phyloP scores from a whole-genome alignment of 2,888 invertebrate genomes.

The Aphelenchoides bicaudatus region DNA sequence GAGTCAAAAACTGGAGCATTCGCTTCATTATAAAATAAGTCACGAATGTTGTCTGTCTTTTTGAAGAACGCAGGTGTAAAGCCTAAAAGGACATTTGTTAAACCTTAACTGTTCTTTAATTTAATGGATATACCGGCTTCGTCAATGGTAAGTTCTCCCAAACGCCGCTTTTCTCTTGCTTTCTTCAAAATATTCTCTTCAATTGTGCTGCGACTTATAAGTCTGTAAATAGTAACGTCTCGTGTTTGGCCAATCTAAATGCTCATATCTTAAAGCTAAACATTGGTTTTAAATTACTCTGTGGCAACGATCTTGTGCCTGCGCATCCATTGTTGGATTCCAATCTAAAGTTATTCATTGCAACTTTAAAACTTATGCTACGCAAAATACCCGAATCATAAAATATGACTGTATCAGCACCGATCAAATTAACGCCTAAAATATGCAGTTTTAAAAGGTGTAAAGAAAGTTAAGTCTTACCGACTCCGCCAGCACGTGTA shows the following conservation, averaged over 20 bases:
- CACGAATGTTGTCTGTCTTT: constrained; percentile 54
- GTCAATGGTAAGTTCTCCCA: constrained; percentile 95
- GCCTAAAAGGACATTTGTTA: too few species aligned
- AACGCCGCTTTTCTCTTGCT: constrained; percentile 90
- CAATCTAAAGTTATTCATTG: constrained; percentile 70
- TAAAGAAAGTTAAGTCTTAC: too few species aligned
- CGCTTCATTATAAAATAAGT: constrained; percentile 54
- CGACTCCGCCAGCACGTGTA: constrained; percentile 96
- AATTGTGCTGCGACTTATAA: constrained; percentile 92
- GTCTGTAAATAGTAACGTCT: constrained; percentile 93
- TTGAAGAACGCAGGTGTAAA: constrained; percentile 96
- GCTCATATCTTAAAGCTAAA: not conserved
- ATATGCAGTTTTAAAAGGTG: constrained; percentile 69
- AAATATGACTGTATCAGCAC: constrained; percentile 97
- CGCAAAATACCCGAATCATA: constrained; percentile 81
- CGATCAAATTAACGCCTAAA: constrained; percentile 95
- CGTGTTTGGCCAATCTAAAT: constrained; percentile 91
- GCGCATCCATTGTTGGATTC: constrained; percentile 93
- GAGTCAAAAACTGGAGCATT: too few species aligned
- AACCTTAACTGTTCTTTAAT: too few species aligned
- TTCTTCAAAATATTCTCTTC: constrained; percentile 99
- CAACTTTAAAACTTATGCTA: constrained; percentile 93
- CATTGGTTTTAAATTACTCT: constrained; percentile 31
- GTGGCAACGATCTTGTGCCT: constrained; percentile 79
- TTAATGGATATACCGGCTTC: too few species aligned